Conservation (phyloP, 2,113 vertebrate genomes). For the Tachuris rubrigastra region DNA sequence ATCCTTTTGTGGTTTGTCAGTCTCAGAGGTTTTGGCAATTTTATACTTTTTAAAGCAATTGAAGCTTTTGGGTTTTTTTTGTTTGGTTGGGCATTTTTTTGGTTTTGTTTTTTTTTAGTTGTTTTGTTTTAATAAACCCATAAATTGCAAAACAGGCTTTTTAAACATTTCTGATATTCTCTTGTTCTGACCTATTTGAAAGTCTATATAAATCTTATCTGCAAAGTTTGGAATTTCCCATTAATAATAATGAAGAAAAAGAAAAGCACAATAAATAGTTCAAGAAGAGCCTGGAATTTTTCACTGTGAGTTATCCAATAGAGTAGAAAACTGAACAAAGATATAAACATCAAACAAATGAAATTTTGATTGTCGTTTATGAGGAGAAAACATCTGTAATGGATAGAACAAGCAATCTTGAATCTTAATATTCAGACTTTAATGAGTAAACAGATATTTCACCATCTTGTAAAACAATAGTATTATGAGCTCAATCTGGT, state of each 20-base stretch:
- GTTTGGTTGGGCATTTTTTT: not conserved
- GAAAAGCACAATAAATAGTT: slow-evolving; percentile 52
- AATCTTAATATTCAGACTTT: slow-evolving; percentile 67
- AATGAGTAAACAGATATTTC: slow-evolving; percentile 71
- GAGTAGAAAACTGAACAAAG: slow-evolving; percentile 42
- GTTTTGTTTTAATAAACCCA: not conserved
- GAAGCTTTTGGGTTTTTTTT: not conserved
- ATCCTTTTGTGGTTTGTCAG: slow-evolving; percentile 12
- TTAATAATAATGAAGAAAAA: slow-evolving; percentile 63
- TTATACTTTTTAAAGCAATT: not conserved
- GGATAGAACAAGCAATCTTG: slow-evolving; percentile 55
- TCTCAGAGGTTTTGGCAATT: slow-evolving; percentile 23
- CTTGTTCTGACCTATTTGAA: slow-evolving; percentile 31
- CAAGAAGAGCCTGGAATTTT: slow-evolving; percentile 57
- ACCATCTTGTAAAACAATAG: slow-evolving; percentile 69
- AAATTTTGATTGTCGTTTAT: slow-evolving; percentile 67
- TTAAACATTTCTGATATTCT: slow-evolving; percentile 38
- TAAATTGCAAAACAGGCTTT: slow-evolving; percentile 46
- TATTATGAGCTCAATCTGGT: slow-evolving; percentile 61
- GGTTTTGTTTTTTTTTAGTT: not conserved
- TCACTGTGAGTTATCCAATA: slow-evolving; percentile 27
- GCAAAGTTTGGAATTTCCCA: slow-evolving; percentile 55
- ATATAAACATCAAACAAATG: slow-evolving; percentile 64
- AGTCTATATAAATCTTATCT: slow-evolving; percentile 60
- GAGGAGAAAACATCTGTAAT: slow-evolving; percentile 68